Percentiles rank a stretch among this genome's conserved stretches.
Conservation (phyloP, 1,140 invertebrate species). For the Eufriesea mexicana region DNA sequence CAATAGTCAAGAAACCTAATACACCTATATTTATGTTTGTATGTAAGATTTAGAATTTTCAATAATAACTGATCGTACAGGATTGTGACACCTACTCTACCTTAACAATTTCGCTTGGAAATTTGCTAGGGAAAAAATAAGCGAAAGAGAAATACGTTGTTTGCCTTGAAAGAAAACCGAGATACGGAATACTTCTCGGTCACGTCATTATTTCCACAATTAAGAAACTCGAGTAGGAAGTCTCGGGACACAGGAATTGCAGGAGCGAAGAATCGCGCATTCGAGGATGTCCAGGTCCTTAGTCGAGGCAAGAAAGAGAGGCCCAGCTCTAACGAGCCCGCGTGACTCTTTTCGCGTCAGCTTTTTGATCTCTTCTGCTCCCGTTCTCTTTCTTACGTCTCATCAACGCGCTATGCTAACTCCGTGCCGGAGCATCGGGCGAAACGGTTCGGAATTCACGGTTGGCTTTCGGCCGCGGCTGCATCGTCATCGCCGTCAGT, state of each 20-base stretch:
- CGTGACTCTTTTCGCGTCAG: background rate
- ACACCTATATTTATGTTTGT: no score
- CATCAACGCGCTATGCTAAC: background rate
- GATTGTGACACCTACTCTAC: no score
- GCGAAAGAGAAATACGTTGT: no score
- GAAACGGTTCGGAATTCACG: constrained; percentile 14
- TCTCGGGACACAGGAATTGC: background rate
- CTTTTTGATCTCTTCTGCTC: constrained; percentile 13
- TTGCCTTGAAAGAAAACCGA: no score
- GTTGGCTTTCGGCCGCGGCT: constrained; percentile 27
- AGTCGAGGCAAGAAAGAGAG: background rate
- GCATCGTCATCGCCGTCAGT: constrained; percentile 67
- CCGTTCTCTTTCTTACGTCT: constrained; percentile 21
- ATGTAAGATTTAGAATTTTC: no score
- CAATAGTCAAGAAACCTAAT: no score
- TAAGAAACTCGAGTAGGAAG: constrained; percentile 2
- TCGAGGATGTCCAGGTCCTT: background rate
- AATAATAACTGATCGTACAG: no score
- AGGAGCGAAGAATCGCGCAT: background rate
- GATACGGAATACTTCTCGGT: background rate
- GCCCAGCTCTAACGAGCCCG: constrained; percentile 9
- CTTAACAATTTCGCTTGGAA: no score
- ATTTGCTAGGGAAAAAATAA: no score
- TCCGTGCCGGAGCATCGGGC: background rate
- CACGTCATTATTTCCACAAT: constrained; percentile 34